Conservation (phyloP, 2,113 vertebrate genomes). For the Myiozetetes cayanensis region DNA sequence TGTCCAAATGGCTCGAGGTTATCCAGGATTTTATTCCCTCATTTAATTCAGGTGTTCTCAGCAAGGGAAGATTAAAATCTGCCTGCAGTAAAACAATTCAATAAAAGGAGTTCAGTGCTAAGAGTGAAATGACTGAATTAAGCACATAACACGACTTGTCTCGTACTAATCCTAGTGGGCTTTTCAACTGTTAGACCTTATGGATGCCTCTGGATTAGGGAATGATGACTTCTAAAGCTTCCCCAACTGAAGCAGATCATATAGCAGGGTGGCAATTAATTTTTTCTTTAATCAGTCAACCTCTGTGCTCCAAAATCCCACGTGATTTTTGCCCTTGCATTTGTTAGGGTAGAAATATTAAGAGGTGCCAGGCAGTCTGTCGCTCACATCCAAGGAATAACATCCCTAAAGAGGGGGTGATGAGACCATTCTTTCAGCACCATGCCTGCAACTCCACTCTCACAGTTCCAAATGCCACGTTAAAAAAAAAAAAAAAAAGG, state of each 20-base stretch:
- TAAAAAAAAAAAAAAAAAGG: not conserved
- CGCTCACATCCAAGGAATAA: not conserved
- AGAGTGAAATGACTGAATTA: not conserved
- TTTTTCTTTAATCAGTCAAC: not conserved
- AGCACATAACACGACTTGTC: fast-evolving
- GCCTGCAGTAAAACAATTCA: not conserved
- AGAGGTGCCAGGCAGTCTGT: not conserved
- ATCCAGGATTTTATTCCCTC: not conserved
- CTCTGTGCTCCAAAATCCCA: not conserved
- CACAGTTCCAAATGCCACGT: not conserved
- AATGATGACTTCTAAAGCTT: not conserved
- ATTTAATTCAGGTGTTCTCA: not conserved
- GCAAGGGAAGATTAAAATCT: not conserved
- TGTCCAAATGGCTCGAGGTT: not conserved
- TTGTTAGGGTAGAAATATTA: not conserved
- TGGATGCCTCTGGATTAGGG: not conserved
- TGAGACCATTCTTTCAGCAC: not conserved
- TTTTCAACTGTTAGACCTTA: not conserved
- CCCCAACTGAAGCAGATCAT: not conserved
- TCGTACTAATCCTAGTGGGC: not conserved
- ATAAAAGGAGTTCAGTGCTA: not conserved
- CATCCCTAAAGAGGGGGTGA: not conserved
- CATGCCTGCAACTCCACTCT: not conserved
- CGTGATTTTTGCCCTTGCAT: not conserved
- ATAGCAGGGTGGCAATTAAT: not conserved